Base-by-base conservation (phyloP, 2,113 vertebrate species). In the Ceyx margarethae region DNA sequence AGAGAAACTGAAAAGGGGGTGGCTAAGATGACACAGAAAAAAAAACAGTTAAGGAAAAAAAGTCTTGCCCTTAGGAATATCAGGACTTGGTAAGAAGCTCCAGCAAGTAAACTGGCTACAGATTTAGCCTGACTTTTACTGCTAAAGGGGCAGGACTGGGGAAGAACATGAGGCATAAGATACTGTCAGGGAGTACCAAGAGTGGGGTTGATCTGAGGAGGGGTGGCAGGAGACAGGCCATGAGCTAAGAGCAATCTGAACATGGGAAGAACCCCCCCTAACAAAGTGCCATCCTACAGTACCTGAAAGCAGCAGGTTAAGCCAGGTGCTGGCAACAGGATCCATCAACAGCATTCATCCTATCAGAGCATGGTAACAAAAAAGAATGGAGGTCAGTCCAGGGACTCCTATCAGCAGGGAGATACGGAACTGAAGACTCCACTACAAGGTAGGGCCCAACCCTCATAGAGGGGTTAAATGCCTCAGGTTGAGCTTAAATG, bases 351-450 rank as follows among this genome's bases (percentile, higher is more conserved):
- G 26, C 28, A 61, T 37, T 25, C 60, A 40, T 14, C 13, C 51
- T 67, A 45, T 2, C 4, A 7, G 0, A 1, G 23, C 22, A 13
- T 40, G 9, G 5, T 6, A 11, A 61, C 22, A 58, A 74, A 54
- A 2, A 26, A 73, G 56, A 20, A 53, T 7, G 9, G 74, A 2
- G 4, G 4, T 8, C 43, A n/a, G 17, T 4, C 45, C 14, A 42
- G 31, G 17, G n/a, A 31, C 6, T 35, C 20, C 26, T 15, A 17
- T 5, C 45, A 61, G n/a, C 48, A 48, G 20, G 6, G 23, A 14
- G 10, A 17, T 11, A 40, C 1, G 0, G 6, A 19, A 6, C 13
- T 57, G 31, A 25, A 75, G 8, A 22, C 5, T 35, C 1, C 14
- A 4, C 26, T 60, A 3, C 12, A 11, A 31, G 4, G 1, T 11